Percentiles rank a stretch among this genome's conserved stretches.
Conservation (phyloP, 2,113 vertebrate species). For the Epinephelus fuscoguttatus region DNA sequence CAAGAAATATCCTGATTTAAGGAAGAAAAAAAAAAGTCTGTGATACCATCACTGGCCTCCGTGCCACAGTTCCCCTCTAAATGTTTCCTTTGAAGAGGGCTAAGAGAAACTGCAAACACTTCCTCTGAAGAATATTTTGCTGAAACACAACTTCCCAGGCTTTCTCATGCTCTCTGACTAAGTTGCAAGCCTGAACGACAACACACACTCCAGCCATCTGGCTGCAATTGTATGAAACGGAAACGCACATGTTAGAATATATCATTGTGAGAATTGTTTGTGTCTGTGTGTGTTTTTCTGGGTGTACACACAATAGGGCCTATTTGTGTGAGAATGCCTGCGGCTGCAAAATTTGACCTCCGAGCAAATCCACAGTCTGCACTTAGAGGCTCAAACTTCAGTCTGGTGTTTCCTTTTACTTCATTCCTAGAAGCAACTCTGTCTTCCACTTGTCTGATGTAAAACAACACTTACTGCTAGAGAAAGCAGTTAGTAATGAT, state of each 20-base stretch:
- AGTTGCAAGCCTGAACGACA: conserved; percentile 13
- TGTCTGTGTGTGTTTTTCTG: conserved; percentile 61
- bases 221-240: conserved; percentile 61
- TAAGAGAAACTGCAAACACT: conserved; percentile 12
- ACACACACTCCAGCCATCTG: conserved; percentile 48
- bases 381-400: conserved; percentile 61
- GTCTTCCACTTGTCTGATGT: conserved; percentile 15
- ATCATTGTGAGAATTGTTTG: conserved; percentile 52
- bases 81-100: conserved; percentile 23
- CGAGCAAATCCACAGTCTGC: conserved; percentile 57
- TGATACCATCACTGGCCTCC: background rate
- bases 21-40: background rate
- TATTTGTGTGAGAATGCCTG: conserved; percentile 74
- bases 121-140: conserved; percentile 25
- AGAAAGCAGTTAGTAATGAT: background rate
- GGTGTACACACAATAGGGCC: conserved; percentile 48
- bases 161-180: conserved; percentile 31
- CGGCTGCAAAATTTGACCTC: conserved; percentile 58
- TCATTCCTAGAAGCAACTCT: conserved; percentile 40
- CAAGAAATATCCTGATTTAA: conserved; percentile 10
- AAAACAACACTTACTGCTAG: background rate
- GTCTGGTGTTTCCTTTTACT: conserved; percentile 42
- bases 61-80: background rate
- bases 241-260: conserved; percentile 58
- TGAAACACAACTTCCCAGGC: conserved; percentile 50